Base-by-base conservation (phyloP, 2,888 invertebrate genomes). In the Sphinx pinastri region DNA sequence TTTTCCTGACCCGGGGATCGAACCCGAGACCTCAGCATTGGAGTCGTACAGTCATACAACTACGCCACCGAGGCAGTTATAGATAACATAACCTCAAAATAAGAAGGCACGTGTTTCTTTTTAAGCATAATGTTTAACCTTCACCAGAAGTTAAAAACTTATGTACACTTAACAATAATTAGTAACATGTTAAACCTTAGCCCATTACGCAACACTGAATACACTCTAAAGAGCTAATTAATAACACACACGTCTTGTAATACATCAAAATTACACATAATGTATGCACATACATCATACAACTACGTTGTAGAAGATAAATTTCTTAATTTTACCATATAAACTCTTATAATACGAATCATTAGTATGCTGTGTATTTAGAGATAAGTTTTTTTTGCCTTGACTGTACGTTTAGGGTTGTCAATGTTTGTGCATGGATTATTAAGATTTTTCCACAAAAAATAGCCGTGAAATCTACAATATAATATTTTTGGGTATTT, bases 261-360 rank as follows among this genome's bases (percentile, higher is more conserved):
- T 63, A 47, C 8, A 16, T 63, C 63, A 63, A 49, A 63, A 63
- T 63, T 49, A 63, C 49, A 63, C 25, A 13, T 63, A 63, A 63
- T 49, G 63, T 63, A 63, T 63, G 63, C 63, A 63, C 63, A 63
- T 63, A 63, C 63, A 63, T 63, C 63, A 63, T 63, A 47, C 49
- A 49, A 25, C 31, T 49, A 49, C 63, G 49, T 49, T 19, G 63
- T 49, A 6, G 63, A 63, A 47, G 63, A 49, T 63, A 49, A 63
- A 63, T 63, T 63, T 63, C 63, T 63, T 63, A 63, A 63, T 63
- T 63, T 63, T 63, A 63, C 63, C 49, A 47, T 19, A 47, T 60
- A 60, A 60, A 60, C 45, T 60, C 60, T 45, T 60, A 47, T 63
- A 47, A 47, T 16, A 60, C 60, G n/a, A 16, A 16, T 63, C 47